Conservation (phyloP, 2,797 vertebrate genomes). For the Argentina silus region DNA sequence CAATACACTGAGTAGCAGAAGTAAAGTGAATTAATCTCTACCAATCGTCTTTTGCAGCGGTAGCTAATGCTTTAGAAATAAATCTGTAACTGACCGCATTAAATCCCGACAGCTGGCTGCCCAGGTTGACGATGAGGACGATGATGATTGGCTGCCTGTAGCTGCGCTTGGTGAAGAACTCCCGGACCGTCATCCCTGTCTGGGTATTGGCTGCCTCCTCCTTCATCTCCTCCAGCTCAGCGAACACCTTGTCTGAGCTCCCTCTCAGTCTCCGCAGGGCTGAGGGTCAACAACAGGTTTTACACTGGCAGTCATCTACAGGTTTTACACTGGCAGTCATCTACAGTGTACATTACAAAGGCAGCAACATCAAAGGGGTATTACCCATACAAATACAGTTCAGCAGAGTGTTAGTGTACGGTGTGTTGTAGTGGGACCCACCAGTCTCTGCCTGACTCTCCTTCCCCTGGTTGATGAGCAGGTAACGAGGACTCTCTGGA, state of each 20-base stretch:
- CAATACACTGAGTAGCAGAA: background rate
- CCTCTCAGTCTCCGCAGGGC: constrained; percentile 69
- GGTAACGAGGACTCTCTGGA: constrained; percentile 79
- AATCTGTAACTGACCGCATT: constrained; percentile 64
- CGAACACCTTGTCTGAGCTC: constrained; percentile 46
- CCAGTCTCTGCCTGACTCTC: constrained; percentile 72
- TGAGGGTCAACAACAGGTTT: constrained; percentile 33
- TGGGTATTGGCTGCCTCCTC: constrained; percentile 68
- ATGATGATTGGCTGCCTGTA: constrained; percentile 73
- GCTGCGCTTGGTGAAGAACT: constrained; percentile 73
- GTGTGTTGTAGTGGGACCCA: constrained; percentile 42
- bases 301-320: background rate
- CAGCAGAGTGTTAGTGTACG: background rate
- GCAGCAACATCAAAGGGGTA: background rate
- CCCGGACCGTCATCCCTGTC: constrained; percentile 59
- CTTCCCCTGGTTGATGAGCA: constrained; percentile 74
- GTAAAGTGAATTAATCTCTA: background rate
- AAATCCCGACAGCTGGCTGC: constrained; percentile 74
- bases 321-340: background rate
- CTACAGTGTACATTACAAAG: background rate
- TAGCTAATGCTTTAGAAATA: background rate
- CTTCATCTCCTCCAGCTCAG: constrained; percentile 74
- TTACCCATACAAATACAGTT: no score
- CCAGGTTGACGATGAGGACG: constrained; percentile 69
- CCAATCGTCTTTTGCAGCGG: background rate